phyloP scores from a whole-genome alignment of 1,140 invertebrate genomes.

The Andricus grossulariae region DNA sequence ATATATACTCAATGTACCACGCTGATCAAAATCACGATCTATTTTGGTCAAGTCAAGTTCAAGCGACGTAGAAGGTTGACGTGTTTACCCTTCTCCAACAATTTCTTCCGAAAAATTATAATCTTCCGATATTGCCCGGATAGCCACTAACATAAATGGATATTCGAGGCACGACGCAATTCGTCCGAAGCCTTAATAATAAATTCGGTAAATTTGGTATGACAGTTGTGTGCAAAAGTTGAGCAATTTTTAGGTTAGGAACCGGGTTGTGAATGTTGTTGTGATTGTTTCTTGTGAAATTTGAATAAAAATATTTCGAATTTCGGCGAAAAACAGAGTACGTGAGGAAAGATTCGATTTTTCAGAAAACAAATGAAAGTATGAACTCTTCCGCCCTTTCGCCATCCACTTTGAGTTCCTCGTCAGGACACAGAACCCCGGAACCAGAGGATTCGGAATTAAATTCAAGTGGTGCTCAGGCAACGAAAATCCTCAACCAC shows the following conservation, averaged over 20 bases:
- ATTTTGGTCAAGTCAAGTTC: neutral
- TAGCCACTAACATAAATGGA: neutral
- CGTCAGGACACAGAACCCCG: conserved; percentile 61
- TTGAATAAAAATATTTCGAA: neutral
- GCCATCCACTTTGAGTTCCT: conserved; percentile 63
- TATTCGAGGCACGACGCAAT: neutral
- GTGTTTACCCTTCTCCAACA: neutral
- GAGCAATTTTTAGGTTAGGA: neutral
- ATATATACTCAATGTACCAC: neutral
- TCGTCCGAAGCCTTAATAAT: neutral
- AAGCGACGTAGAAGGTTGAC: neutral
- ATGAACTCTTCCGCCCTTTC: conserved; percentile 70
- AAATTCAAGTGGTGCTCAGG: conserved; percentile 59
- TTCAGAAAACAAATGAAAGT: conserved; percentile 49
- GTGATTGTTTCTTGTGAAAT: no score
- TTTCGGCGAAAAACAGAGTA: neutral
- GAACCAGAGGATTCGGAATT: conserved; percentile 69
- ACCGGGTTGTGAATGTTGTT: neutral
- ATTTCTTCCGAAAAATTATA: neutral
- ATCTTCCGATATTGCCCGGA: no score
- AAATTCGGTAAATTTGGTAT: neutral
- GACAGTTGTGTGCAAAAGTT: neutral
- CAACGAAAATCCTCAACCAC: conserved; percentile 67
- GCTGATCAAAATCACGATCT: neutral
- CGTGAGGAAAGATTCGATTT: neutral